Evolutionary conservation across 2,888 invertebrate species (phyloP).

Genomic region (Colletes collaris): DNA sequence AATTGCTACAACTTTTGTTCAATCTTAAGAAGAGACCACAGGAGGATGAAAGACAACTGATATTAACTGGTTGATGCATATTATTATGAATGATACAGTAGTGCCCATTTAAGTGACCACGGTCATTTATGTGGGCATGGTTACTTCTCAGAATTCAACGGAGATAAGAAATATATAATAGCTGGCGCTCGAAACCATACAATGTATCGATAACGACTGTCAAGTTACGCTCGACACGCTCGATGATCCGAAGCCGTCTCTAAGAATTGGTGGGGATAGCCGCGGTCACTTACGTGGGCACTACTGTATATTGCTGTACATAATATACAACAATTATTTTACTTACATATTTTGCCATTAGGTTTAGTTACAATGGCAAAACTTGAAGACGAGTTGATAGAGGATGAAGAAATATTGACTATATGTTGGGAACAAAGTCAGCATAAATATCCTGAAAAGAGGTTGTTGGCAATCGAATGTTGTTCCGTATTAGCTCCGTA

Average conservation of each 20-base stretch:
- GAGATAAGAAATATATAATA: too few species aligned
- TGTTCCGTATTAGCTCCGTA: constrained; percentile 87
- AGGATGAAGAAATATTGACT: constrained; percentile 88
- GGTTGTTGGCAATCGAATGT: constrained; percentile 88
- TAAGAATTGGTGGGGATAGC: too few species aligned
- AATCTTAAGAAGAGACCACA: constrained; percentile 89
- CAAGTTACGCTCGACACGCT: too few species aligned
- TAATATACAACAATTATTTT: constrained; percentile 1
- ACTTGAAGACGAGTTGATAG: constrained; percentile 83
- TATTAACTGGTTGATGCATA: constrained; percentile 83
- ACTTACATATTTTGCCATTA: constrained; percentile 59
- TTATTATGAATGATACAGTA: constrained; percentile 1
- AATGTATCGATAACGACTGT: too few species aligned
- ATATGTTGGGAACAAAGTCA: constrained; percentile 90
- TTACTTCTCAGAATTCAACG: too few species aligned
- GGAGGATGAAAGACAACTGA: constrained; percentile 86
- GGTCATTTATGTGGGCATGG: too few species aligned
- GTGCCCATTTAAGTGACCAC: too few species aligned
- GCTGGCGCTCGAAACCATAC: too few species aligned
- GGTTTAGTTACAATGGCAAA: constrained; percentile 84
- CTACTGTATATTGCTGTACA: not conserved
- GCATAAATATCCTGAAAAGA: constrained; percentile 87
- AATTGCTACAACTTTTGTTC: constrained; percentile 87
- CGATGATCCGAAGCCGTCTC: too few species aligned
- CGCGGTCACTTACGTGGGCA: too few species aligned